Evolutionary conservation across 2,113 vertebrate species (phyloP).

Genomic region (Benitochromis conjunctus): DNA sequence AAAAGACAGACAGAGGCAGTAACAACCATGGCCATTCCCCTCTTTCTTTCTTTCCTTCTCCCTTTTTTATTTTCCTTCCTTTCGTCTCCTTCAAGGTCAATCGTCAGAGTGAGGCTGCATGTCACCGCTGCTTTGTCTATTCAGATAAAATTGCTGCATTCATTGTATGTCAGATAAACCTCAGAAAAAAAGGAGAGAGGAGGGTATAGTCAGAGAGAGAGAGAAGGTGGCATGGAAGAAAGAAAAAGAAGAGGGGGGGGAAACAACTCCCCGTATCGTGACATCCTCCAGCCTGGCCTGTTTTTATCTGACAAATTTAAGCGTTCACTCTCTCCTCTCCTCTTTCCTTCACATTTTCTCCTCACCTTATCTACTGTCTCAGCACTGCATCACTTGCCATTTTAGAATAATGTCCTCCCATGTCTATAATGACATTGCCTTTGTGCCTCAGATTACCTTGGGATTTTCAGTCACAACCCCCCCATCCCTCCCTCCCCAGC

Average conservation of each 20-base stretch:
- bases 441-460: constrained; percentile 75
- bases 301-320: constrained; percentile 79
- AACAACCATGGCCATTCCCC: constrained; percentile 11
- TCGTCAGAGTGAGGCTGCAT: constrained; percentile 61
- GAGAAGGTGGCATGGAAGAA: constrained; percentile 21
- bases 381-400: constrained; percentile 73
- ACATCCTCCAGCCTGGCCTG: constrained; percentile 66
- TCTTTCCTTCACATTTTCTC: constrained; percentile 68
- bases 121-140: constrained; percentile 74
- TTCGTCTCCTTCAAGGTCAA: constrained; percentile 74
- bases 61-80: constrained; percentile 1
- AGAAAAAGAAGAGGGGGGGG: constrained; percentile 1
- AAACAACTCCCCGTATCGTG: constrained; percentile 52
- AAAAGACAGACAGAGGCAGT: constrained; percentile 10
- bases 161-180: constrained; percentile 78
- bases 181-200: constrained; percentile 56
- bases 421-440: constrained; percentile 78
- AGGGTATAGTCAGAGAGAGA: neutral
- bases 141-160: constrained; percentile 77
- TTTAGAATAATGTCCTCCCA: constrained; percentile 76
- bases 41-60: constrained; percentile 20
- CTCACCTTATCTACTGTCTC: constrained; percentile 76
- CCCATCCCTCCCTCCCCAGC: neutral
- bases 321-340: constrained; percentile 61
- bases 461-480: constrained; percentile 57